Conservation (phyloP, 1,140 invertebrate genomes). For the Drosophila sp. region DNA sequence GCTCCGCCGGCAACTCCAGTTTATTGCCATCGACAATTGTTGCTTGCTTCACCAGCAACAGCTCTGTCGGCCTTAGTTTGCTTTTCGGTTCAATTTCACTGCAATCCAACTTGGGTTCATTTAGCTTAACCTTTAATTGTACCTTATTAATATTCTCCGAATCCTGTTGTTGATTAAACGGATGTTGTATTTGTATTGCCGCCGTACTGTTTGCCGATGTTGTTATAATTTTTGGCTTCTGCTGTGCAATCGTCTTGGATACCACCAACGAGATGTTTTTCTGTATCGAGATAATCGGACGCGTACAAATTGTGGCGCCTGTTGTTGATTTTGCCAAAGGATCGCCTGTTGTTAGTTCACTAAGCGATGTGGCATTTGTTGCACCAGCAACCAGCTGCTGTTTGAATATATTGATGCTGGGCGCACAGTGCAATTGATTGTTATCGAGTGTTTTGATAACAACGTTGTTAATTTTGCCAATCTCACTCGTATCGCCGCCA, state of each 20-base stretch:
- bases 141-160: constrained; percentile 13
- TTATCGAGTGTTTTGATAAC: constrained; percentile 70
- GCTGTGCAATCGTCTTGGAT: constrained; percentile 68
- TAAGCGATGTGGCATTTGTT: constrained; percentile 5
- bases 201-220: constrained; percentile 47
- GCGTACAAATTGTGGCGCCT: constrained; percentile 38
- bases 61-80: constrained; percentile 48
- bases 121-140: constrained; percentile 38
- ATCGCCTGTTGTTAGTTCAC: constrained; percentile 18
- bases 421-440: constrained; percentile 50
- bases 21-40: not conserved
- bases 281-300: constrained; percentile 56
- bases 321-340: constrained; percentile 30
- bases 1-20: not conserved
- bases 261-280: constrained; percentile 70
- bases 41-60: constrained; percentile 24
- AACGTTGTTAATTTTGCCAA: constrained; percentile 65
- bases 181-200: constrained; percentile 57
- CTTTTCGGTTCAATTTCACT: constrained; percentile 36
- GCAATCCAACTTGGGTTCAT: constrained; percentile 9
- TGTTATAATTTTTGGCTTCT: constrained; percentile 68
- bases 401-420: constrained; percentile 68
- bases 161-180: constrained; percentile 35
- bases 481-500: constrained; percentile 40
- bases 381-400: constrained; percentile 40